Evolutionary conservation across 2,888 invertebrate genomes (phyloP).

Genomic region (Branchipolynoe longqiensis): DNA sequence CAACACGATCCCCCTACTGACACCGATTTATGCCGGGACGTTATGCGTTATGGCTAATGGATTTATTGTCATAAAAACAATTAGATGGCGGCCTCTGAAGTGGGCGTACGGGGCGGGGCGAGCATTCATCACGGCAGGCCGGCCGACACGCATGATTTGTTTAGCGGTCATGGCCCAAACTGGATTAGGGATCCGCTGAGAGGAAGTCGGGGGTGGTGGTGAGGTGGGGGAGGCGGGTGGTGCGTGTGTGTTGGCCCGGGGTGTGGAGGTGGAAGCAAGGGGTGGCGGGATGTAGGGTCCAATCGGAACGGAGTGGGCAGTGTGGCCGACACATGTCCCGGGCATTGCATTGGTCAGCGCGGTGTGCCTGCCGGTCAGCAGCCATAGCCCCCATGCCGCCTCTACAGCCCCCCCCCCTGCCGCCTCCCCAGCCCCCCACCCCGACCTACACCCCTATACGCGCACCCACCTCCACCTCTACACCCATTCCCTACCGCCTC

Average conservation of each 20-base stretch:
- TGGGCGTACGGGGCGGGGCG: not conserved
- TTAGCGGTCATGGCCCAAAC: conserved; percentile 50
- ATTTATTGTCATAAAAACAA: conserved; percentile 57
- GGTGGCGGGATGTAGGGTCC: not conserved
- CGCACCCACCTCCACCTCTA: too few species aligned
- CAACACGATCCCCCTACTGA: not conserved
- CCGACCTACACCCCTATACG: too few species aligned
- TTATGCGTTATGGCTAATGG: conserved; percentile 55
- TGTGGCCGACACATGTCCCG: too few species aligned
- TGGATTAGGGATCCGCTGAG: conserved; percentile 42
- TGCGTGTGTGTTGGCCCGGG: too few species aligned
- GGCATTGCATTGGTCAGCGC: too few species aligned
- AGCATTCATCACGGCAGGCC: conserved; percentile 44
- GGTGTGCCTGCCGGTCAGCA: not conserved
- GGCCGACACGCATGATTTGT: conserved; percentile 46
- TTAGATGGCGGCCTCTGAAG: conserved; percentile 35
- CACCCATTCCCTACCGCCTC: too few species aligned
- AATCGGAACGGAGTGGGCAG: conserved; percentile 27
- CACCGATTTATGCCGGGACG: conserved; percentile 14
- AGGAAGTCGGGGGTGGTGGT: not conserved
- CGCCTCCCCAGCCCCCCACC: too few species aligned
- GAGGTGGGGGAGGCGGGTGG: too few species aligned
- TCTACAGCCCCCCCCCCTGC: too few species aligned
- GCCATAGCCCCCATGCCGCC: too few species aligned
- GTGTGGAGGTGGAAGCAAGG: too few species aligned